phyloP scores from a whole-genome alignment of 2,113 vertebrate species.

The Pygathrix nemaeus region DNA sequence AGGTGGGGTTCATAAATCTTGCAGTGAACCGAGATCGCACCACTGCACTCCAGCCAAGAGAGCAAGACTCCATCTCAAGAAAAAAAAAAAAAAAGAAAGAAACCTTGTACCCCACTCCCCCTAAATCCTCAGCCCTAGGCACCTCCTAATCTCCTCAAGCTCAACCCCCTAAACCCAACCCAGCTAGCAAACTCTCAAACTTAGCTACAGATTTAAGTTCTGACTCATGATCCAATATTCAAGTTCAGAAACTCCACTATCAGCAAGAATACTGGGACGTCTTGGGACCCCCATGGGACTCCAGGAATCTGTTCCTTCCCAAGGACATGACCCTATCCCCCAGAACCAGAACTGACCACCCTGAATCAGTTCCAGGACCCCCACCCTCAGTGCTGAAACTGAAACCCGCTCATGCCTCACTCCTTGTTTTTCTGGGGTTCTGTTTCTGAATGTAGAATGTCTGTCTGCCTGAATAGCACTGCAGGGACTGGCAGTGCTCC shows the following conservation, averaged over 20 bases:
- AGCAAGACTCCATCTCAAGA: too few relatives aligned
- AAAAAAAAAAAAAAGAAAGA: too few relatives aligned
- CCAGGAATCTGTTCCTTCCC: not conserved
- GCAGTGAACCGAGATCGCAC: too few relatives aligned
- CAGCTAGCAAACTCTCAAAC: not conserved
- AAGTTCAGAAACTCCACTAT: not conserved
- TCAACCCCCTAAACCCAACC: not conserved
- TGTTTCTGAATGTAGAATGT: not conserved
- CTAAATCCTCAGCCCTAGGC: too few relatives aligned
- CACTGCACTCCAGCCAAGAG: too few relatives aligned
- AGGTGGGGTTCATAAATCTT: too few relatives aligned
- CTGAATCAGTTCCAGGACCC: not conserved
- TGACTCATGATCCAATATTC: too few relatives aligned
- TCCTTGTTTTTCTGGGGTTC: not conserved
- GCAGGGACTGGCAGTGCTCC: not conserved
- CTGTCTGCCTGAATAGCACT: accelerated
- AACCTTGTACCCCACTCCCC: too few relatives aligned
- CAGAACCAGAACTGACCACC: not conserved
- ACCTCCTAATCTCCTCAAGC: too few relatives aligned
- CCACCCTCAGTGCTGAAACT: not conserved
- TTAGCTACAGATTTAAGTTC: not conserved
- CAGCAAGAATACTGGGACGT: not conserved
- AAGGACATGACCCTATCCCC: not conserved
- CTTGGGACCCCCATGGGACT: not conserved
- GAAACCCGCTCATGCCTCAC: accelerated